phyloP scores from a whole-genome alignment of 2,797 vertebrate genomes.

The Danionella dracula region DNA sequence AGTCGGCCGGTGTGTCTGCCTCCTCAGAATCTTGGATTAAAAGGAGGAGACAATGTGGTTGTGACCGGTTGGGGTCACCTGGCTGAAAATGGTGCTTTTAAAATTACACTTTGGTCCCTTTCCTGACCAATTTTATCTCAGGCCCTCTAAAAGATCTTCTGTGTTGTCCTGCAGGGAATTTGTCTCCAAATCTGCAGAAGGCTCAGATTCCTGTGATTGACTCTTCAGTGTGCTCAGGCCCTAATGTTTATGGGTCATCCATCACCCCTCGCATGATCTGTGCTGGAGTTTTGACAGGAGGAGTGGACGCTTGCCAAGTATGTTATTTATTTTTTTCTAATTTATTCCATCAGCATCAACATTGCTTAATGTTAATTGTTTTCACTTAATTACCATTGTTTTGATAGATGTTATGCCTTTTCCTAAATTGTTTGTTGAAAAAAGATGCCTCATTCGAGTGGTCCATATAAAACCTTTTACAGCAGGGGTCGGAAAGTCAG shows the following conservation, averaged over 20 bases:
- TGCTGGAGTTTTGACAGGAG: conserved; percentile 72
- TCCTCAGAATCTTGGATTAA: conserved; percentile 66
- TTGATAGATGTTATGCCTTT: too few species aligned
- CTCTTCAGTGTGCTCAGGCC: conserved; percentile 62
- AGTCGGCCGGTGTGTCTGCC: conserved; percentile 81
- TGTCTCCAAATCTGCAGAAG: conserved; percentile 73
- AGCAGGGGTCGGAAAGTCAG: too few species aligned
- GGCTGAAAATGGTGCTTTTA: conserved; percentile 61
- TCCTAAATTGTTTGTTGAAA: too few species aligned
- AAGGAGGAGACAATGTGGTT: conserved; percentile 45
- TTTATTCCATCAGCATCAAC: too few species aligned
- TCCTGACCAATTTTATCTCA: background rate
- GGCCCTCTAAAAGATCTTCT: background rate
- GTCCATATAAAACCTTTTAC: too few species aligned
- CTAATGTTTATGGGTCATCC: conserved; percentile 61
- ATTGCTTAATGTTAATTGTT: too few species aligned
- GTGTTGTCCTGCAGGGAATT: conserved; percentile 45
- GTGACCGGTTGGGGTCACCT: conserved; percentile 86
- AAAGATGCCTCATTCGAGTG: too few species aligned
- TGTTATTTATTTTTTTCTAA: too few species aligned
- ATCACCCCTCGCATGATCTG: conserved; percentile 82
- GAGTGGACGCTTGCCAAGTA: conserved; percentile 88
- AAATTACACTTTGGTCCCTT: background rate
- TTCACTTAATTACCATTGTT: too few species aligned
- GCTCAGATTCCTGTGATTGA: conserved; percentile 69